These are phyloP conservation scores for Cremastobaeus sp. DNA, from an alignment of 2,888 invertebrate genomes.

Conservation along the genomic window DNA sequence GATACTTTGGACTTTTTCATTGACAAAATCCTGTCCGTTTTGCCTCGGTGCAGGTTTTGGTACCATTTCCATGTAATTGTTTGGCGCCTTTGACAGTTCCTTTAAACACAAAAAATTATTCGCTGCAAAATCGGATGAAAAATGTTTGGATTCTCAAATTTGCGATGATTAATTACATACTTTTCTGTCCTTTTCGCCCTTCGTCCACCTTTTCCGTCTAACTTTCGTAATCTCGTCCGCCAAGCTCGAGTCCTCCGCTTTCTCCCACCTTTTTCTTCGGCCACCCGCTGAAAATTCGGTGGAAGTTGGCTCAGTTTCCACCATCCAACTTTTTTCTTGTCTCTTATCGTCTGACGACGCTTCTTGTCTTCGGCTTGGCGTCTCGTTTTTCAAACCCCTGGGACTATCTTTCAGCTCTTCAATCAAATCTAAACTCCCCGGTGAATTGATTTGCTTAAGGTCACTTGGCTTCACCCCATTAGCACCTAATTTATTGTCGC, in stretches of 20 bases:
- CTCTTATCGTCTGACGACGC: conserved; percentile 3
- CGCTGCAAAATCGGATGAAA: no score
- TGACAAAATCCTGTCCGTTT: conserved; percentile 5
- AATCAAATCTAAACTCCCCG: conserved; percentile 64
- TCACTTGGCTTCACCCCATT: no score
- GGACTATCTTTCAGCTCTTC: conserved; percentile 62
- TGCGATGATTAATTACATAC: no score
- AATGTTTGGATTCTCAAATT: no score
- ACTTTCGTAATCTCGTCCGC: conserved; percentile 58
- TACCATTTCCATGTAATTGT: conserved; percentile 22
- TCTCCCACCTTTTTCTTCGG: conserved; percentile 62
- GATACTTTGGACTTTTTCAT: conserved; percentile 13
- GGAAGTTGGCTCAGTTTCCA: conserved; percentile 29
- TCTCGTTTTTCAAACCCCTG: not conserved
- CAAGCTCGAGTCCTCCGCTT: conserved; percentile 30
- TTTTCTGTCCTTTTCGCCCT: conserved; percentile 56
- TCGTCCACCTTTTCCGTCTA: conserved; percentile 70
- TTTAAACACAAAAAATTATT: not conserved
- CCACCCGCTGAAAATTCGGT: conserved; percentile 33
- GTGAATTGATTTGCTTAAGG: conserved; percentile 40
- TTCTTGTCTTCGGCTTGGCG: not conserved
- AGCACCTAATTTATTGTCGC: no score
- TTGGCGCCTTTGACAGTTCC: not conserved
- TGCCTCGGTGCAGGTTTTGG: conserved; percentile 66
- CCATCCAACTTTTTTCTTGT: conserved; percentile 25